A percentile compares a stretch with the other conserved stretches of the same genome.
phyloP scores from a whole-genome alignment of 2,113 vertebrate genomes.

The Onychostoma macrolepis region DNA sequence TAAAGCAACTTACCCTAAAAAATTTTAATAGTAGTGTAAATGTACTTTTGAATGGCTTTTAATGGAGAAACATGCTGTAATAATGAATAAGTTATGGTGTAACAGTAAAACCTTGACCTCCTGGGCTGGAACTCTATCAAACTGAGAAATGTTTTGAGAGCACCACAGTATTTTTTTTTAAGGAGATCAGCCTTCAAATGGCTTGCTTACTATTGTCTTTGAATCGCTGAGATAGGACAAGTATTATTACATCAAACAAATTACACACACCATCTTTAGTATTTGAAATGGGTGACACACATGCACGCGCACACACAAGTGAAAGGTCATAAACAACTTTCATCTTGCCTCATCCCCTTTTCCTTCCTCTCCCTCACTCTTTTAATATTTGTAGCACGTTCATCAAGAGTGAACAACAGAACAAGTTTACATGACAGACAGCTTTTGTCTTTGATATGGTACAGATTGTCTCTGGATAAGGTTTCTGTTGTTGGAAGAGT shows the following conservation, averaged over 20 bases:
- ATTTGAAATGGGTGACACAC: constrained; percentile 6
- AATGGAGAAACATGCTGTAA: neutral
- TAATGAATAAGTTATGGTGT: neutral
- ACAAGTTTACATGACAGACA: constrained; percentile 38
- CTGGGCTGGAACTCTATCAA: neutral
- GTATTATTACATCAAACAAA: constrained; percentile 4
- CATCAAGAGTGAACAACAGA: constrained; percentile 43
- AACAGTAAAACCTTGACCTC: neutral
- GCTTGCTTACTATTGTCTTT: neutral
- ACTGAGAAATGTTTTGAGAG: neutral
- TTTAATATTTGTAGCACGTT: constrained; percentile 83
- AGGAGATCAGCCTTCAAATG: neutral
- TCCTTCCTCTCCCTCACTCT: constrained; percentile 75
- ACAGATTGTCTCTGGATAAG: constrained; percentile 14
- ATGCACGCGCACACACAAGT: neutral
- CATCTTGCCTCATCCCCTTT: constrained; percentile 7
- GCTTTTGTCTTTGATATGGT: constrained; percentile 40
- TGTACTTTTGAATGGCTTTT: neutral
- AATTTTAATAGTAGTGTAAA: neutral
- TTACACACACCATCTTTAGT: neutral
- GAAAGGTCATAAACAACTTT: constrained; percentile 32
- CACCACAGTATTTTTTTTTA: neutral
- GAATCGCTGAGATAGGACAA: neutral
- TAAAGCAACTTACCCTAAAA: neutral
- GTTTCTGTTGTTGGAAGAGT: constrained; percentile 76